phyloP scores from a whole-genome alignment of 2,113 vertebrate genomes.

The Chionomys nivalis region DNA sequence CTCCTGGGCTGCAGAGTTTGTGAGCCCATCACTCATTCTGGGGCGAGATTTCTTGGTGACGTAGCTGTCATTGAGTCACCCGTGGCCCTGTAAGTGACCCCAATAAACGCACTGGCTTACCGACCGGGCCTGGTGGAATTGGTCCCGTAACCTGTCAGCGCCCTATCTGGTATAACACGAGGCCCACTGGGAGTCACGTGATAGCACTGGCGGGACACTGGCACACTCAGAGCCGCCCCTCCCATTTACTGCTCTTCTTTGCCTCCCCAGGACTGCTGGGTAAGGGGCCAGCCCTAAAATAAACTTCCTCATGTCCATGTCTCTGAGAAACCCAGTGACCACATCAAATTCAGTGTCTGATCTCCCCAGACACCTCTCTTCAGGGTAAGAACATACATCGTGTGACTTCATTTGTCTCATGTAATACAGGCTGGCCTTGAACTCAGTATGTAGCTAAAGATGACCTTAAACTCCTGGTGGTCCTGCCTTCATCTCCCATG shows the following conservation, averaged over 20 bases:
- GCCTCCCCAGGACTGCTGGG: background rate
- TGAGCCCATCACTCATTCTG: background rate
- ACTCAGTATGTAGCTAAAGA: background rate
- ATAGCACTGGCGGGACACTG: background rate
- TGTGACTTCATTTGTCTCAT: background rate
- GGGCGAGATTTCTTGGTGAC: background rate
- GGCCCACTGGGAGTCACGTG: background rate
- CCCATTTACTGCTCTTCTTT: background rate
- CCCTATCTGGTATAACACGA: background rate
- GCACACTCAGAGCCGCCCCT: background rate
- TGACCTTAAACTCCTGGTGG: background rate
- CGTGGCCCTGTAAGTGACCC: background rate
- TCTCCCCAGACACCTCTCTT: background rate
- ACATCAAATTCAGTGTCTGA: background rate
- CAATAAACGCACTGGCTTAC: background rate
- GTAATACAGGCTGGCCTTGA: background rate
- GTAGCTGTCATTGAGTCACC: background rate
- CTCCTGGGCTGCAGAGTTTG: background rate
- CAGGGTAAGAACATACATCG: background rate
- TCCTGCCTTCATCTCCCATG: background rate
- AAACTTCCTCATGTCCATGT: background rate
- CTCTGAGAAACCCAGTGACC: background rate
- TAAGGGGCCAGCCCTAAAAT: background rate
- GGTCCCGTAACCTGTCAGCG: background rate
- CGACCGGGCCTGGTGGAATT: background rate